Evolutionary conservation across 2,113 vertebrate species (phyloP), one percentile per base, ranked within the genome.

Genomic region (Mormyrus iriodes): DNA sequence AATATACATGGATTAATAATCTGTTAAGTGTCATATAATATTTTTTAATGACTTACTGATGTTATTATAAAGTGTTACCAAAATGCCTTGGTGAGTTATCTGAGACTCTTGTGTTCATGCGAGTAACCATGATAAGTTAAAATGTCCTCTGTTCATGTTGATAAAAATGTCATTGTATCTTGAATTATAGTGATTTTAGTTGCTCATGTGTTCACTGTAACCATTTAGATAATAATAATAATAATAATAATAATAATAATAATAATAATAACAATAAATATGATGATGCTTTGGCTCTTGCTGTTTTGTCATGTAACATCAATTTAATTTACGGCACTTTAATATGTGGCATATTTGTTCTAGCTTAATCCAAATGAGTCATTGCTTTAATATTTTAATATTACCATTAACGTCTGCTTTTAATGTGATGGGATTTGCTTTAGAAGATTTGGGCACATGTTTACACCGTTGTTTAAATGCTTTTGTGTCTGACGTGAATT

Each of bases 251-350:
- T 5, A 46, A 46, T 46, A 46, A 46, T 46, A 46, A 46, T 46
- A 46, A 46, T 46, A 46, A 46, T 46, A 46, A 46, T 46, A 46
- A 46, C 44, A 46, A 46, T 4, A 65, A 61, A n/a, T n/a, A 65
- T 27, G 3, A 27, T n/a, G 55, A 61, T 61, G 55, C n/a, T 61
- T n/a, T 58, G 55, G 55, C 8, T n/a, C n/a, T 61, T 61, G 24
- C 9, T 61, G 24, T n/a, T n/a, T 61, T n/a, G n/a, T 31, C 87
- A 88, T 31, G 6, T 44, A 48, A 44, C 53, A 82, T 85, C 53
- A 85, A 35, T 85, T 65, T n/a, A 88, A 69, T 88, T 88, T 65
- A 69, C 39, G 52, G 88, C 79, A 52, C 53, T 84, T 85, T 89
- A 65, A 55, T 85, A 31, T 4, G 85, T 9, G 27, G 51, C 39